A percentile compares a stretch with the other conserved stretches of the same genome.
These are phyloP conservation scores for Trachemys scripta DNA, from an alignment of 2,113 vertebrate genomes.

Conservation along the genomic window DNA sequence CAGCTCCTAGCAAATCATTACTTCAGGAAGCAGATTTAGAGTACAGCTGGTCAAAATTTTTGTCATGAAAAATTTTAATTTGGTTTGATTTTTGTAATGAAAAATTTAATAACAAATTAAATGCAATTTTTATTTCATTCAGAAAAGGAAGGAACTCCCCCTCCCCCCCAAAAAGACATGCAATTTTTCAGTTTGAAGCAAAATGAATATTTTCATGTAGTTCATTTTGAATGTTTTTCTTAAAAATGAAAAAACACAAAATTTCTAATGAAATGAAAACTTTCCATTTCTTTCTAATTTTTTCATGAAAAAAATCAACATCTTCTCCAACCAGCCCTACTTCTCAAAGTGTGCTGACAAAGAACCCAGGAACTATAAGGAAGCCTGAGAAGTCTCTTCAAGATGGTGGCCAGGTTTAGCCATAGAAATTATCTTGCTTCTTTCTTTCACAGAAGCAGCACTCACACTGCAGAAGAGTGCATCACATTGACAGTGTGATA, in stretches of 20 bases:
- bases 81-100: background rate
- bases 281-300: background rate
- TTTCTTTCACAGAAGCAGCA: background rate
- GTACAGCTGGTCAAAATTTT: background rate
- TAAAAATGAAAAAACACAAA: background rate
- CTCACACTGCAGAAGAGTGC: background rate
- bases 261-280: background rate
- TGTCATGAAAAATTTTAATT: background rate
- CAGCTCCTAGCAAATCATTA: background rate
- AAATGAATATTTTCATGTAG: background rate
- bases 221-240: background rate
- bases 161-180: background rate
- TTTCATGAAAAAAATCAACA: background rate
- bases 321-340: background rate
- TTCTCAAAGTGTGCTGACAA: background rate
- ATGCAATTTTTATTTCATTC: background rate
- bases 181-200: background rate
- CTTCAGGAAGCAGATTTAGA: background rate
- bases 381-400: background rate
- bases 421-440: background rate
- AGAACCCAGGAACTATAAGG: background rate
- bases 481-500: background rate
- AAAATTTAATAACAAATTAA: background rate
- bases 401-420: background rate
- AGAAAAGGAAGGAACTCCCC: background rate